phyloP scores from a whole-genome alignment of 2,113 vertebrate genomes.

The Tursiops truncatus region DNA sequence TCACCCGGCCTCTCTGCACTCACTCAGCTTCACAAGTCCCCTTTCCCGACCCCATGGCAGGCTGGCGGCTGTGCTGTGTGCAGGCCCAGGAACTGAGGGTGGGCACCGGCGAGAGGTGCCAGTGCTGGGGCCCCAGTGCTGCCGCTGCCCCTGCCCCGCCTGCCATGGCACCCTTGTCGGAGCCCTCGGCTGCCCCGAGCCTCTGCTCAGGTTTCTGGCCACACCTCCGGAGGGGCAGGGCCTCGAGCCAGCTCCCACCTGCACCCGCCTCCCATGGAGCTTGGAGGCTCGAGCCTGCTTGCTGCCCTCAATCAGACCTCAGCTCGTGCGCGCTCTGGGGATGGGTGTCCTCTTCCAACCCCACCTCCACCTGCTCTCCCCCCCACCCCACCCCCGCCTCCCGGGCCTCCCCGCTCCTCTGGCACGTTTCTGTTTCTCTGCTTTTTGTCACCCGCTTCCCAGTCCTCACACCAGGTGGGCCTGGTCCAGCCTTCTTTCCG shows the following conservation, averaged over 20 bases:
- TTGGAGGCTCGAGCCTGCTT: accelerated
- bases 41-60: background rate
- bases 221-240: accelerated
- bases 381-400: too few species aligned
- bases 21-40: accelerated
- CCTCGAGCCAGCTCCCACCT: background rate
- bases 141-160: background rate
- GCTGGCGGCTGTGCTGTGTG: accelerated
- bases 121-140: background rate
- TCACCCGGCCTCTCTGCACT: accelerated
- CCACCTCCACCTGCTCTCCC: background rate
- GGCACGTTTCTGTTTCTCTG: background rate
- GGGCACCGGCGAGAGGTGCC: too few species aligned
- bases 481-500: accelerated
- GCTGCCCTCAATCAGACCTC: accelerated
- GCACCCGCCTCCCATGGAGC: too few species aligned
- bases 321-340: accelerated
- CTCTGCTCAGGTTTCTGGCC: background rate
- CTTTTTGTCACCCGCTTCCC: background rate
- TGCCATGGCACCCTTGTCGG: too few species aligned
- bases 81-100: background rate
- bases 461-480: accelerated
- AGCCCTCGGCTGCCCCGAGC: background rate
- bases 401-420: background rate
- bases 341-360: background rate